These are phyloP conservation scores for Xestia c-nigrum DNA, from an alignment of 2,888 invertebrate species.

Conservation along the genomic window DNA sequence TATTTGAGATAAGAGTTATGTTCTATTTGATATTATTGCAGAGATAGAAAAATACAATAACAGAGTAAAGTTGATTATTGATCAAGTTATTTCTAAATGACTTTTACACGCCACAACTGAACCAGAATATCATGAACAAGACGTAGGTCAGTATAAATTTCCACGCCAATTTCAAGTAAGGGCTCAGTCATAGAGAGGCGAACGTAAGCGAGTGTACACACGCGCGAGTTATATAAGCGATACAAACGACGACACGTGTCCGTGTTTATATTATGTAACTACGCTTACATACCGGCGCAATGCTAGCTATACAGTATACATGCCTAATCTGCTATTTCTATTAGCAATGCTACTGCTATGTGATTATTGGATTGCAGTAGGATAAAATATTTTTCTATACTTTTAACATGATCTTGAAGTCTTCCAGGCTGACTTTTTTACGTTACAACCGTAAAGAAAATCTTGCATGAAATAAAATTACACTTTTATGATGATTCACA, in stretches of 20 bases:
- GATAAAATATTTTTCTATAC: conserved; percentile 16
- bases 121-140: conserved; percentile 58
- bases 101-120: conserved; percentile 17
- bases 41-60: conserved; percentile 18
- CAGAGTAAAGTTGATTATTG: conserved; percentile 5
- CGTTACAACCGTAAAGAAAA: neutral
- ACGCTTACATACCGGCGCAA: conserved; percentile 68
- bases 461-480: neutral
- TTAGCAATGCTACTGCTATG: conserved; percentile 53
- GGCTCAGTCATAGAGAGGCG: conserved; percentile 52
- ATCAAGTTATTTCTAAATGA: conserved; percentile 20
- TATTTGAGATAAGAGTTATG: conserved; percentile 29
- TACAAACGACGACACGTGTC: conserved; percentile 78
- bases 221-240: conserved; percentile 74
- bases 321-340: conserved; percentile 63
- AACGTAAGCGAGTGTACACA: conserved; percentile 68
- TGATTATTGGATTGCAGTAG: conserved; percentile 55
- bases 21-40: conserved; percentile 22
- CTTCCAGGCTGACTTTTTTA: neutral
- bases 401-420: conserved; percentile 2
- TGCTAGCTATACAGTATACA: conserved; percentile 53
- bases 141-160: conserved; percentile 58
- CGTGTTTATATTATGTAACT: conserved; percentile 83
- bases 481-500: neutral
- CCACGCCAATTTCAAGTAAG: conserved; percentile 54